Percentiles rank a stretch among this genome's conserved stretches.
Conservation (phyloP, 2,888 invertebrate species). For the Calameuta idolon region DNA sequence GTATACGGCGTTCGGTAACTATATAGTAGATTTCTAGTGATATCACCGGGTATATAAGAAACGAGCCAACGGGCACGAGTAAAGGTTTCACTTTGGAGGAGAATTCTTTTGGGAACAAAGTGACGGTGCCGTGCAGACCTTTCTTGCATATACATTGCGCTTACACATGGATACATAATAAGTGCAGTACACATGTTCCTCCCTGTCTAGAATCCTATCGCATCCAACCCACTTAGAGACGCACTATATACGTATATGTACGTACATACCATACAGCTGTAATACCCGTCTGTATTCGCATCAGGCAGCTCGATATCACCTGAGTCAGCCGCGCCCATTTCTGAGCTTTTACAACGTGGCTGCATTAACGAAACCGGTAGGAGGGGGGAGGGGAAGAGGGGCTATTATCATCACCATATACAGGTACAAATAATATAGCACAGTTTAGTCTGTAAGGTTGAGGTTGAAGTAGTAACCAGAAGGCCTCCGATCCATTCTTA, state of each 20-base stretch:
- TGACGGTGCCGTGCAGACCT: background rate
- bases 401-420: background rate
- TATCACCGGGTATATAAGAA: background rate
- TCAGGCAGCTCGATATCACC: background rate
- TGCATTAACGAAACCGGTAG: background rate
- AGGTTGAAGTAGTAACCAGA: background rate
- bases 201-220: too few species aligned
- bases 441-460: background rate
- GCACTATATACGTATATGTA: background rate
- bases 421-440: background rate
- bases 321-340: slow-evolving; percentile 7
- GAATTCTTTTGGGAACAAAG: background rate
- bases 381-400: background rate
- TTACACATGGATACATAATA: background rate
- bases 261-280: background rate
- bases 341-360: background rate
- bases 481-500: background rate
- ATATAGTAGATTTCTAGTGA: background rate
- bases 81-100: background rate
- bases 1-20: background rate
- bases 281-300: background rate
- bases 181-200: background rate
- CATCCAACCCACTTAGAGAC: background rate
- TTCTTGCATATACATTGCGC: background rate
- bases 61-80: background rate